Conservation (phyloP, 64 coral and sea anemone genomes). For the Pocillopora damicornis region DNA sequence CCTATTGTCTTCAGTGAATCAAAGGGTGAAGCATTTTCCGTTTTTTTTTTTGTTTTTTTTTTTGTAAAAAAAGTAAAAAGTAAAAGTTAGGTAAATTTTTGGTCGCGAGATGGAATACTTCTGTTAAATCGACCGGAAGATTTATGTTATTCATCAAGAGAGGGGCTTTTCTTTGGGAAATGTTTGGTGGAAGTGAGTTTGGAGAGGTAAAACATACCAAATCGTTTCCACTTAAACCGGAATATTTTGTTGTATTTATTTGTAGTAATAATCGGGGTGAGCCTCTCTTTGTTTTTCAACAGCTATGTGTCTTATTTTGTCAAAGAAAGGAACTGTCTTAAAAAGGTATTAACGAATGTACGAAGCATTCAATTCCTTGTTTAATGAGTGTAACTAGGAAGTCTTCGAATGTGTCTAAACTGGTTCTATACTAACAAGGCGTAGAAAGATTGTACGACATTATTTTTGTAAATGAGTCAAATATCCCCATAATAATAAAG, state of each 20-base stretch:
- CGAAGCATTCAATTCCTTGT: neutral
- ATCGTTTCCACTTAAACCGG: neutral
- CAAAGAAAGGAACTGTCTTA: neutral
- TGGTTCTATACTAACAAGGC: neutral
- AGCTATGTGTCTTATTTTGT: neutral
- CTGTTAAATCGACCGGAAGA: too few relatives aligned
- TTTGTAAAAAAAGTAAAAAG: too few relatives aligned
- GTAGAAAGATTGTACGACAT: neutral
- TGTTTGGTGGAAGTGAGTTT: neutral
- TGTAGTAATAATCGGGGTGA: too few relatives aligned
- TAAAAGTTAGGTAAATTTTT: too few relatives aligned
- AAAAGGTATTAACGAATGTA: neutral
- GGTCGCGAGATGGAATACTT: too few relatives aligned
- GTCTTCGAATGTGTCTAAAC: neutral
- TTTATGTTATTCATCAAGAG: too few relatives aligned
- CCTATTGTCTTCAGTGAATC: too few relatives aligned
- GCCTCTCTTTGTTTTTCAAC: too few relatives aligned
- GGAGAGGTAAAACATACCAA: neutral
- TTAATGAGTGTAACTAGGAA: neutral
- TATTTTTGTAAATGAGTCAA: conserved; percentile 41
- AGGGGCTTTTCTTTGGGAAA: neutral
- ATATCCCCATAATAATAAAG: neutral
- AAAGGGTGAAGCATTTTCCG: too few relatives aligned
- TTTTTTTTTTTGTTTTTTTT: too few relatives aligned
- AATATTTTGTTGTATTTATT: too few relatives aligned